Evolutionary conservation across 2,888 invertebrate species (phyloP).

Genomic region (Trissoscelio sp.): DNA sequence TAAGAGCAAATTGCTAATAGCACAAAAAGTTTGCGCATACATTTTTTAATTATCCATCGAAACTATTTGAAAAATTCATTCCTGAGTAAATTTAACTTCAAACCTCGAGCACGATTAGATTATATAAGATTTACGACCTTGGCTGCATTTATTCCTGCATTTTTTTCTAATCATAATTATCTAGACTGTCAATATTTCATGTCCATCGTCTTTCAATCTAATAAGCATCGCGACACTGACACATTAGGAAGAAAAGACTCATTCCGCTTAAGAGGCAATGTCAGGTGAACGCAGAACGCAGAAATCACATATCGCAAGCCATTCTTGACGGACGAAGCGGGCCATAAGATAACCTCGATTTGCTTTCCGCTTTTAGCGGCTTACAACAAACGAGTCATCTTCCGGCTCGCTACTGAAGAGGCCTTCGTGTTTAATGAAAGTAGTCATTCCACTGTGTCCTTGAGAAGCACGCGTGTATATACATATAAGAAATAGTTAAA

Average conservation of each 20-base stretch:
- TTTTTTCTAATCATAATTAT: conserved; percentile 51
- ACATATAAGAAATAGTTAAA: conserved; percentile 54
- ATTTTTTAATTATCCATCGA: neutral
- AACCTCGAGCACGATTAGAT: conserved; percentile 3
- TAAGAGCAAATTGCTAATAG: no score
- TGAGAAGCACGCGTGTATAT: conserved; percentile 37
- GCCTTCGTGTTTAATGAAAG: conserved; percentile 65
- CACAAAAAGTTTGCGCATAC: no score
- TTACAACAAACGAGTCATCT: conserved; percentile 54
- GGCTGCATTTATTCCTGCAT: conserved; percentile 38
- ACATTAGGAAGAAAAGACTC: conserved; percentile 48
- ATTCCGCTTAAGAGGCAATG: conserved; percentile 44
- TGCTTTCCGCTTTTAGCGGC: conserved; percentile 60
- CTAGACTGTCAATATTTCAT: conserved; percentile 34
- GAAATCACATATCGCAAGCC: conserved; percentile 42
- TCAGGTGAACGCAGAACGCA: conserved; percentile 35
- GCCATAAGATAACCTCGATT: conserved; percentile 55
- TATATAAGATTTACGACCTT: conserved; percentile 48
- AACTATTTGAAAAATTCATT: neutral
- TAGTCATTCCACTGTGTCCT: conserved; percentile 44
- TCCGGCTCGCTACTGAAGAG: conserved; percentile 55
- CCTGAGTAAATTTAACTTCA: conserved; percentile 9
- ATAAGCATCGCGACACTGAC: conserved; percentile 61
- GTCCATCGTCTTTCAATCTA: conserved; percentile 40
- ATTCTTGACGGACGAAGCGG: conserved; percentile 41